Evolutionary conservation across 2,888 invertebrate genomes (phyloP).

Genomic region (Osmoderma eremita): DNA sequence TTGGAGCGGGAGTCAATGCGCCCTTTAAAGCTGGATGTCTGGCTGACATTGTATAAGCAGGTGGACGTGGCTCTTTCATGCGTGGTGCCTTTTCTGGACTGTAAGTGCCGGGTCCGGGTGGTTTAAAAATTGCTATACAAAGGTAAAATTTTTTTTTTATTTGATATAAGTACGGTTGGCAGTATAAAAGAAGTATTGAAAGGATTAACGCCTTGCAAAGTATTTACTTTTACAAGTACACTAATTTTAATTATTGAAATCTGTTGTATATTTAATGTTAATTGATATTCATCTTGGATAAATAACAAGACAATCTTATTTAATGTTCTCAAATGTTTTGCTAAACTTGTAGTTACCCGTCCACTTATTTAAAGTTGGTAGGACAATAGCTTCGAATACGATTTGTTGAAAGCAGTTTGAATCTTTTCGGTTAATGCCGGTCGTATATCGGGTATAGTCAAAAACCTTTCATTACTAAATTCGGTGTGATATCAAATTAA

Average conservation of each 20-base stretch:
- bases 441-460: constrained; percentile 39
- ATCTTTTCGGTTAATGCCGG: constrained; percentile 20
- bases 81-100: constrained; percentile 68
- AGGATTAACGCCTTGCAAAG: too few species aligned
- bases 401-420: not conserved
- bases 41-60: constrained; percentile 69
- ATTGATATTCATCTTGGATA: too few species aligned
- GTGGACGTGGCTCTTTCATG: constrained; percentile 68
- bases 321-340: too few species aligned
- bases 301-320: too few species aligned
- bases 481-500: not conserved
- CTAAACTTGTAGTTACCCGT: too few species aligned
- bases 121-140: constrained; percentile 56
- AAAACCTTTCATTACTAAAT: not conserved
- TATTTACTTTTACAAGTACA: too few species aligned
- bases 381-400: too few species aligned
- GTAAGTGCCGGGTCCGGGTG: constrained; percentile 75
- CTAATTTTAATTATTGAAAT: too few species aligned
- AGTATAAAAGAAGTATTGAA: not conserved
- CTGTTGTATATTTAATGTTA: too few species aligned
- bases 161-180: not conserved
- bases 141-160: not conserved
- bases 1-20: constrained; percentile 69
- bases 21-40: constrained; percentile 57
- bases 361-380: too few species aligned